A percentile compares a stretch with the other conserved stretches of the same genome.
Evolutionary conservation across 64 coral and sea anemone species (phyloP).

Genomic region (Platygyra sinensis): DNA sequence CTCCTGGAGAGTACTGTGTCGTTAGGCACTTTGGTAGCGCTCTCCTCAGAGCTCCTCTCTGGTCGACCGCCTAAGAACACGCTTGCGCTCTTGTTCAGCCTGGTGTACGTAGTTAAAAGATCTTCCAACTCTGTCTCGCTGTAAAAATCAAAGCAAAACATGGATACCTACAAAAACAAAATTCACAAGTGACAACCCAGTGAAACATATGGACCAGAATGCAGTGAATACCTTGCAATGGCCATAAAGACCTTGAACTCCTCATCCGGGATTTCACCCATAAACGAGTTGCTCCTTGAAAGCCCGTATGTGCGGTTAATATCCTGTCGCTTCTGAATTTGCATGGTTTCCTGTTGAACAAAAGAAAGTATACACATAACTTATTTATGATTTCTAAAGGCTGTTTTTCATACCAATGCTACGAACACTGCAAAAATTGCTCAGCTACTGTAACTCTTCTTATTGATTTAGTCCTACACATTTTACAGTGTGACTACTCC

Average conservation of each 20-base stretch:
- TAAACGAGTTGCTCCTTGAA: constrained; percentile 28
- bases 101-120: constrained; percentile 89
- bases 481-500: too few relatives aligned
- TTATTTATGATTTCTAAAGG: not conserved
- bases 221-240: constrained; percentile 71
- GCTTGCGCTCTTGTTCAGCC: constrained; percentile 85
- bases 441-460: too few relatives aligned
- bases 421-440: too few relatives aligned
- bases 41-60: constrained; percentile 43
- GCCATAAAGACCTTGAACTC: constrained; percentile 95
- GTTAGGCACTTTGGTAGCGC: not conserved
- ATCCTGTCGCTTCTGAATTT: constrained; percentile 78
- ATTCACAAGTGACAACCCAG: too few relatives aligned
- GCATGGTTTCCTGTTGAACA: constrained; percentile 79
- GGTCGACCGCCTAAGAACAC: constrained; percentile 86
- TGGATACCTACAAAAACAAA: too few relatives aligned
- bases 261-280: constrained; percentile 83
- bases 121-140: constrained; percentile 98
- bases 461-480: too few relatives aligned
- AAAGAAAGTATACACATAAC: not conserved
- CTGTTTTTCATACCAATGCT: not conserved
- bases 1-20: constrained; percentile 49
- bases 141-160: not conserved
- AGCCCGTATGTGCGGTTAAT: constrained; percentile 80
- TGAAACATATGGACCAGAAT: not conserved